These are phyloP conservation scores for Vanessa cardui DNA, from an alignment of 2,888 invertebrate genomes.

Conservation along the genomic window DNA sequence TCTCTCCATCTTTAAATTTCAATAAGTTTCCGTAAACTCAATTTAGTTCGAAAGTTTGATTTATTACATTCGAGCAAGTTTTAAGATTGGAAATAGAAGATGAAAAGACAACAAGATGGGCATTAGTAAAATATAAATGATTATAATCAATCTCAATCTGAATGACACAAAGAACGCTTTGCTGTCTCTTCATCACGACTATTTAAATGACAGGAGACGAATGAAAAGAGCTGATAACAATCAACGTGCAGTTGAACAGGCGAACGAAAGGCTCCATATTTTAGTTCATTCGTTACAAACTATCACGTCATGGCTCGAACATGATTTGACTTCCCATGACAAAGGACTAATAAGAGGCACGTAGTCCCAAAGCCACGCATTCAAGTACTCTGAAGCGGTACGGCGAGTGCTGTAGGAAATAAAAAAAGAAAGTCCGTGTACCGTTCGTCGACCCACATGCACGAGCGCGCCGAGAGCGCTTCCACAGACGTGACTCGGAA, in stretches of 20 bases:
- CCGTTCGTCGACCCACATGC: constrained; percentile 78
- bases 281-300: constrained; percentile 7
- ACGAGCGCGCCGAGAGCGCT: constrained; percentile 38
- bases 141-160: background rate
- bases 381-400: constrained; percentile 18
- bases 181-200: background rate
- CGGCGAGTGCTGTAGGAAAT: constrained; percentile 47
- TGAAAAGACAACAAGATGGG: too few relatives aligned
- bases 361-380: constrained; percentile 11
- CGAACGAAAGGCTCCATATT: constrained; percentile 8
- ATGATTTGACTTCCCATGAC: constrained; percentile 20
- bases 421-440: constrained; percentile 77
- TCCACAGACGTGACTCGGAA: constrained; percentile 58
- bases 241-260: constrained; percentile 11
- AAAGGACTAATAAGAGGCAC: constrained; percentile 28
- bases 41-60: background rate
- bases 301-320: constrained; percentile 5
- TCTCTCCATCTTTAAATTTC: constrained; percentile 6
- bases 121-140: background rate
- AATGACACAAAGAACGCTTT: background rate
- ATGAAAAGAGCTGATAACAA: background rate
- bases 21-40: background rate
- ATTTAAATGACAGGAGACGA: background rate
- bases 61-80: background rate
- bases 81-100: too few relatives aligned